Evolutionary conservation across 2,797 vertebrate species (phyloP), one percentile per base, ranked within the genome.

Genomic region (Anas bahamensis): DNA sequence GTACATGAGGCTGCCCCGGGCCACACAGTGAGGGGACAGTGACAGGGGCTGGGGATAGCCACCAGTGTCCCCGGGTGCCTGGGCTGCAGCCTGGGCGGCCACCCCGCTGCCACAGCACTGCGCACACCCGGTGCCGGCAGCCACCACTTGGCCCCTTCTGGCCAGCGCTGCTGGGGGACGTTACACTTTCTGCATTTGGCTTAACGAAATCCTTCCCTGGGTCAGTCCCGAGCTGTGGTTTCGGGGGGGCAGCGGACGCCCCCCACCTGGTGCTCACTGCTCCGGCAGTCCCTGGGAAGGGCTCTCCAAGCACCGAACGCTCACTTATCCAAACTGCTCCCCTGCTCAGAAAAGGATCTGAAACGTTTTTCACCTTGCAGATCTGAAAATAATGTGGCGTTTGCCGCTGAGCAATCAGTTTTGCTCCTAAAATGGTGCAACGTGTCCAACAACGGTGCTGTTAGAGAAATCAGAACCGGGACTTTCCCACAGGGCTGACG

Each of bases 401-500:
- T 35, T 65, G 39, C 61, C 66, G 86, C 70, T 37, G 33, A 42
- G 56, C 63, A 16, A 35, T 37, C 28, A 6, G 17, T 24, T 41
- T 39, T 22, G 53, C 50, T 44, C 64, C 75, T 50, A 5, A 10
- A 7, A 13, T 4, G 18, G 16, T 55, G 48, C 26, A 11, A 11
- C 14, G 5, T 0, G 1, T 60, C 37, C 9, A 5, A 7, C 17
- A 9, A 3, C 1, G 1, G 3, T 8, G 8, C 5, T 46, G 2
- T 4, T 13, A 5, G 12, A n/a, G 48, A 21, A 23, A 42, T 7
- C 35, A 50, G 23, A 52, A 29, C 26, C 31, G 23, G 57, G 63
- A 21, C 9, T 0, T 60, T 70, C 37, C 44, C 31, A 1, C 37
- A 16, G 7, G 66, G 22, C 31, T 17, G 8, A 28, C 53, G 39